These are phyloP conservation scores for Melanostoma scalare DNA, from an alignment of 2,888 invertebrate species.

Conservation along the genomic window DNA sequence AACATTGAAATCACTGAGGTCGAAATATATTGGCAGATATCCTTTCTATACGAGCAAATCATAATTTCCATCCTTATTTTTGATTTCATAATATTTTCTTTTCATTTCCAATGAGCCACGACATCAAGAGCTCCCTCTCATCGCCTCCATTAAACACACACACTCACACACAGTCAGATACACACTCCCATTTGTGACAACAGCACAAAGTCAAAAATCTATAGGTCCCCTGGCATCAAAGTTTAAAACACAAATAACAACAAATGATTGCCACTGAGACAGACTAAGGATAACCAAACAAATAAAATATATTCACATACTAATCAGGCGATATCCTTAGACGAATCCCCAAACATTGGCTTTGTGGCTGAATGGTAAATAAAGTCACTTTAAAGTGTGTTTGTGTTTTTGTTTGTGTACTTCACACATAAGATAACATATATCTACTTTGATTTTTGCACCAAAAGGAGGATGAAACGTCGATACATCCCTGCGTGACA, in stretches of 20 bases:
- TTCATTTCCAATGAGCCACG: slow-evolving; percentile 18
- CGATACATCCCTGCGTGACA: slow-evolving; percentile 52
- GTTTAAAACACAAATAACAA: slow-evolving; percentile 69
- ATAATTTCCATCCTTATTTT: background rate
- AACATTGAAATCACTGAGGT: too few relatives aligned
- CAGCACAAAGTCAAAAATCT: slow-evolving; percentile 14
- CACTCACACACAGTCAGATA: background rate
- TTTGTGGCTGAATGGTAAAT: slow-evolving; percentile 62
- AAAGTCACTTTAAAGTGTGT: slow-evolving; percentile 28
- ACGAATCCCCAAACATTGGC: slow-evolving; percentile 44
- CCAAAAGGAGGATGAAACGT: slow-evolving; percentile 41
- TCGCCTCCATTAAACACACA: background rate
- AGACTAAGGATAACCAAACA: slow-evolving; percentile 51
- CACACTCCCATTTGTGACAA: background rate
- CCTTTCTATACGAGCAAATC: background rate
- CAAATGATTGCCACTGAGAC: slow-evolving; percentile 34
- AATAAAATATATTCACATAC: slow-evolving; percentile 66
- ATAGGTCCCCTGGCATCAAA: slow-evolving; percentile 39
- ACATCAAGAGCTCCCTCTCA: background rate
- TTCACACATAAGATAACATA: background rate
- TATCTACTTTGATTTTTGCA: slow-evolving; percentile 52
- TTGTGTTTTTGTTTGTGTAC: background rate
- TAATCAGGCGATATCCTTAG: slow-evolving; percentile 60
- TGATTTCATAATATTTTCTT: slow-evolving; percentile 3
- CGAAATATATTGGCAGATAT: too few relatives aligned